phyloP scores from a whole-genome alignment of 35 echinoderm and acorn worm genomes.

The Antedon bifida region DNA sequence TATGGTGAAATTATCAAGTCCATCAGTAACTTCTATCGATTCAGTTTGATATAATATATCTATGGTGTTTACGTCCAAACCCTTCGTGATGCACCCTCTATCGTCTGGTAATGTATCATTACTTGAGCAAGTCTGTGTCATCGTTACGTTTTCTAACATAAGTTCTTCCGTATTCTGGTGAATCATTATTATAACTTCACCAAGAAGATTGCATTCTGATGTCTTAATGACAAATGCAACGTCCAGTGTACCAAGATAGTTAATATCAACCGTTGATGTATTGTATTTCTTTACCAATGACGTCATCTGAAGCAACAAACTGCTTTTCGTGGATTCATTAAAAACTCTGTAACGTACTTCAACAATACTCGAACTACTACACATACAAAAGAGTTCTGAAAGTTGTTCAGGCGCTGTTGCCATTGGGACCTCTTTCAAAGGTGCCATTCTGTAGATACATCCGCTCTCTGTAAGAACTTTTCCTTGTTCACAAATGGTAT shows the following conservation, averaged over 20 bases:
- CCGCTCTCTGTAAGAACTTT: not conserved
- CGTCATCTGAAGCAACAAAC: not conserved
- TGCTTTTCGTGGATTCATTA: not conserved
- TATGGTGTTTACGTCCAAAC: not conserved
- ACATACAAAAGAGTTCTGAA: not conserved
- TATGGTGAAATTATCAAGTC: not conserved
- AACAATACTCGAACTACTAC: not conserved
- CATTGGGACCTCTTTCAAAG: not conserved
- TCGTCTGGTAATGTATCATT: not conserved
- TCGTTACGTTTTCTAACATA: not conserved
- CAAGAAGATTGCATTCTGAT: not conserved
- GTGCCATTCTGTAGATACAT: not conserved
- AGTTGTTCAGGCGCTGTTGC: not conserved
- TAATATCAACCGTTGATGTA: not conserved
- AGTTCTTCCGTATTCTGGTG: not conserved
- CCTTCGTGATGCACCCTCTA: not conserved
- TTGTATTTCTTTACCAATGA: not conserved
- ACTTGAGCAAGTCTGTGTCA: not conserved
- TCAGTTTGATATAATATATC: not conserved
- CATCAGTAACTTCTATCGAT: not conserved
- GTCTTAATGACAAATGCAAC: not conserved
- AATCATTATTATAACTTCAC: not conserved
- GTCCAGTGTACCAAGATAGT: not conserved
- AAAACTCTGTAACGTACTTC: not conserved
- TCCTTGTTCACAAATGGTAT: not conserved